A percentile compares a stretch with the other conserved stretches of the same genome.
phyloP scores from a whole-genome alignment of 2,113 vertebrate species.

The Terrapene triunguis region DNA sequence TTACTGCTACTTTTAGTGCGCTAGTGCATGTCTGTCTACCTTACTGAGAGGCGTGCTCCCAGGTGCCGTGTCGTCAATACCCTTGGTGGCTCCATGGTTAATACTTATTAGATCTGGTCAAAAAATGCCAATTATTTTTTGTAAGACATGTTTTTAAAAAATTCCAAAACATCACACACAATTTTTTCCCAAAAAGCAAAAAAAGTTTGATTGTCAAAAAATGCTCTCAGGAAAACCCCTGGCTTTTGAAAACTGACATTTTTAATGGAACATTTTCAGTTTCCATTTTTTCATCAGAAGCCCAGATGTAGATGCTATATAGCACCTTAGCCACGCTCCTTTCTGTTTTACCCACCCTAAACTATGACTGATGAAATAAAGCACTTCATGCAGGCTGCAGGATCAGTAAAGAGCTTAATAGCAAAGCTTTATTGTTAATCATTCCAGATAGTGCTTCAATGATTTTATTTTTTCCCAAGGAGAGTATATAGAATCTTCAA shows the following conservation, averaged over 20 bases:
- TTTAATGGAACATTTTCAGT: not conserved
- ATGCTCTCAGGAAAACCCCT: not conserved
- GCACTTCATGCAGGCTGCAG: conserved; percentile 25
- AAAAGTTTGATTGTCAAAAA: not conserved
- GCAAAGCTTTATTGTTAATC: not conserved
- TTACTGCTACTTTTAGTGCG: not conserved
- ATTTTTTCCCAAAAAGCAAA: not conserved
- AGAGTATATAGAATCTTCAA: not conserved
- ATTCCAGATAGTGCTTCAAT: not conserved
- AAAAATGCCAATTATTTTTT: not conserved
- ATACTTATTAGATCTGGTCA: not conserved
- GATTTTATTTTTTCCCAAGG: not conserved
- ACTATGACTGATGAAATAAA: conserved; percentile 26
- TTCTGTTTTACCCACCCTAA: not conserved
- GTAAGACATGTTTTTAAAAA: not conserved
- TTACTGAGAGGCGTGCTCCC: not conserved
- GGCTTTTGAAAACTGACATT: not conserved
- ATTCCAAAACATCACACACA: not conserved
- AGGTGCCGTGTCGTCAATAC: not conserved
- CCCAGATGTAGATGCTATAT: not conserved
- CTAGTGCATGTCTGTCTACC: not conserved
- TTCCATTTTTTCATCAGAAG: not conserved
- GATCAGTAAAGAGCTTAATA: not conserved
- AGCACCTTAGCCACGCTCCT: not conserved
- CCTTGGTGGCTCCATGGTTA: not conserved